Evolutionary conservation across 2,888 invertebrate genomes (phyloP), one percentile per base, ranked within the genome.

Genomic region (Pocota personata): DNA sequence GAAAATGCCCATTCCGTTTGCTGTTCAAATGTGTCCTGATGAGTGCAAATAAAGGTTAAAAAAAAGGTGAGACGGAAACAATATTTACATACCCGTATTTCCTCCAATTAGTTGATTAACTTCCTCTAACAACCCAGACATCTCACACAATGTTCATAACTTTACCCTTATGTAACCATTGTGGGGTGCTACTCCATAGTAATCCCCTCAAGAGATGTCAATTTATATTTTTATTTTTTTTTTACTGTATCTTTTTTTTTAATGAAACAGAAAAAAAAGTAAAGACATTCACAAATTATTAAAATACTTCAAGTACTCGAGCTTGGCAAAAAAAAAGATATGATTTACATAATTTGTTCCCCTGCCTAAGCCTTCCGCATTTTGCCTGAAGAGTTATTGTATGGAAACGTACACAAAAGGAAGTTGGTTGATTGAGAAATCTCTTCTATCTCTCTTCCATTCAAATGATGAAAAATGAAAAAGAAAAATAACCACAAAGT

Each of bases 101-200:
- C 35, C 64, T 62, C 8, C 73, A 84, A 84, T 84, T 84, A 79
- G 83, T 75, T 84, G 79, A 84, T 84, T 84, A 79, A 75, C 79
- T 78, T 67, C 73, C 55, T 71, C 48, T 32, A 55, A 48, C 62
- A 62, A 57, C 69, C 55, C 40, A 14, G 50, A 30, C 12, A 50
- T 27, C 24, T 67, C 64, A 35, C 48, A 55, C 58, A 52, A 35
- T 62, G 52, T 71, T 62, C 12, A 48, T 27, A 32, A 16, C 16
- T 21, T 66, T 72, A 77, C 72, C 66, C 62, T 40, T 52, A 21
- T 19, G 14, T 7, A 16, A 27, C 12, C 43, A 5, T 35, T 24
- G 12, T 46, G 37, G 27, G 43, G 57, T 58, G 57, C 43, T 27
- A 14, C 27, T 35, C 27, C 12, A 4, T 10, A 19, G n/a, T 58